Evolutionary conservation across 1,140 invertebrate genomes (phyloP).

Genomic region (Chironomus striatipennis): DNA sequence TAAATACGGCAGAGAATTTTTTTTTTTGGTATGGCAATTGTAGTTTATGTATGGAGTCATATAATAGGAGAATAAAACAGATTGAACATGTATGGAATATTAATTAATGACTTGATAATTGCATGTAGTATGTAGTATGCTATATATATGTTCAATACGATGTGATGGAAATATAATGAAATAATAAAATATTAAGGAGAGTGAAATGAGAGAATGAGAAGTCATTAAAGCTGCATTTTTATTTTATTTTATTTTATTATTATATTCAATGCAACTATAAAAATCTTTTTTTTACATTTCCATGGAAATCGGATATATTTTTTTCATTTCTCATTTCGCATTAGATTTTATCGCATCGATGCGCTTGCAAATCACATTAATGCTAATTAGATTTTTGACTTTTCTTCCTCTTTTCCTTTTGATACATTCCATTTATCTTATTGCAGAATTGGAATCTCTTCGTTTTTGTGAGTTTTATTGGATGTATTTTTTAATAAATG

Average conservation of each 20-base stretch:
- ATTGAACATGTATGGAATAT: not conserved
- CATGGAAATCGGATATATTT: not conserved
- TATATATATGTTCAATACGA: not conserved
- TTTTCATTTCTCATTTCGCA: not conserved
- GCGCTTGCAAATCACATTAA: not conserved
- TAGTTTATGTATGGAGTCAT: not conserved
- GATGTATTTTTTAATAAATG: no score
- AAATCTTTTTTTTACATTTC: no score
- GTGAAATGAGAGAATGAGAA: no score
- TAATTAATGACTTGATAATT: slow-evolving; percentile 15
- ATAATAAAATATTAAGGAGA: no score
- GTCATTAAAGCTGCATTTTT: no score
- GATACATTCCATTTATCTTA: no score
- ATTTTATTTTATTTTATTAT: no score
- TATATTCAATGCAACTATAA: no score
- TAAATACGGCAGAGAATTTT: not conserved
- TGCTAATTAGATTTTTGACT: slow-evolving; percentile 9
- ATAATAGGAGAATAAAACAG: not conserved
- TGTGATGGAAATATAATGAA: no score
- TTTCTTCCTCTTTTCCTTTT: not conserved
- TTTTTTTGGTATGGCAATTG: not conserved
- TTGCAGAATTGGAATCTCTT: no score
- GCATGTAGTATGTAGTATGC: not conserved
- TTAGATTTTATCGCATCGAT: not conserved
- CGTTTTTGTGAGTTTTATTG: no score